These are phyloP conservation scores for Dinomys branickii DNA, from an alignment of 2,113 vertebrate genomes.

Conservation along the genomic window DNA sequence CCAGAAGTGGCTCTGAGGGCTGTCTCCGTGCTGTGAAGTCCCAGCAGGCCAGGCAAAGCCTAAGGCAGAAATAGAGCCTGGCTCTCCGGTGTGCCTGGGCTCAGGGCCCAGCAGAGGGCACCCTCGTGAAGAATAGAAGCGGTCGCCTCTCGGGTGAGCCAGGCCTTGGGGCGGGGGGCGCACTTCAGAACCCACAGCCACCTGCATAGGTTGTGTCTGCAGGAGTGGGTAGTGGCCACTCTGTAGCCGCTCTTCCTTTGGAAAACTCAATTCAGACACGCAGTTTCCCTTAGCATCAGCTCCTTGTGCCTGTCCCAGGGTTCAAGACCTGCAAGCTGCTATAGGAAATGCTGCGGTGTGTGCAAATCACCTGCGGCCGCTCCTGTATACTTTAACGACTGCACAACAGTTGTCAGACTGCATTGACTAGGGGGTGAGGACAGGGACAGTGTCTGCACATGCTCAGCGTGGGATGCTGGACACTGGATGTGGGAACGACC, in stretches of 20 bases:
- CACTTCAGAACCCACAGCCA: background rate
- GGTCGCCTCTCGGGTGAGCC: fast-evolving
- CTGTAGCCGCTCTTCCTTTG: background rate
- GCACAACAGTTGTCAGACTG: too few species aligned
- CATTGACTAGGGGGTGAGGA: background rate
- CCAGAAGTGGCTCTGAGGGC: background rate
- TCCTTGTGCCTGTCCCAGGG: background rate
- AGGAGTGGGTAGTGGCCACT: background rate
- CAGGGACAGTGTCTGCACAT: background rate
- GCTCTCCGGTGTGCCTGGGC: background rate
- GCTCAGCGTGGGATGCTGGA: background rate
- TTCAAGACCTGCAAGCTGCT: background rate
- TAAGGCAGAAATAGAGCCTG: too few species aligned
- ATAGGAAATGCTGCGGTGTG: background rate
- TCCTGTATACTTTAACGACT: background rate
- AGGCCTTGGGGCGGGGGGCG: background rate
- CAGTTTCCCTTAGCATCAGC: background rate
- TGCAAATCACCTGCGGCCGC: background rate
- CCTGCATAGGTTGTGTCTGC: background rate
- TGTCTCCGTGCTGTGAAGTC: fast-evolving
- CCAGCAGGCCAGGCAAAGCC: background rate
- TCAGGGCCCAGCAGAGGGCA: background rate
- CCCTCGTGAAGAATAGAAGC: background rate
- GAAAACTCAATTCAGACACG: background rate
- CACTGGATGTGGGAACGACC: background rate